Base-by-base conservation (phyloP, 2,888 invertebrate species). In the Drosophila silvestris region DNA sequence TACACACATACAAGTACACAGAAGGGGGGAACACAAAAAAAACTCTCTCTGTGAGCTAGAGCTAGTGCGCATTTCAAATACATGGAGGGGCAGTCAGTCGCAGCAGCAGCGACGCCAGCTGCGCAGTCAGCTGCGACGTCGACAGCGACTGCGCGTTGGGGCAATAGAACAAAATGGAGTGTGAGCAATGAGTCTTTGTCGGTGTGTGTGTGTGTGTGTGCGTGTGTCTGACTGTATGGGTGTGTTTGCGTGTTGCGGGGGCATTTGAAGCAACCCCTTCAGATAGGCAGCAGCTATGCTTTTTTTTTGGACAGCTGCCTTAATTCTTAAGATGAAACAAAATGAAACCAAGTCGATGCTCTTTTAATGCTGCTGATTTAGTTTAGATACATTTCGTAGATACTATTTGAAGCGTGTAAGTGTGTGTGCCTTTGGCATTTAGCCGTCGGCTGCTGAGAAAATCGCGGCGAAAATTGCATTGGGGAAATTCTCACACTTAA, bases 1-100 rank as follows among this genome's bases (percentile, higher is more conserved):
- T 35, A 52, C 70, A 59, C 78, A 70, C 63, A 70, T 30, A 63
- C 62, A 53, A 52, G 56, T 54, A 71, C 59, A 41, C 56, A 16
- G n/a, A n/a, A 52, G 59, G 71, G 71, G 70, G 77, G 61, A 67
- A 64, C 50, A 63, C 53, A 63, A 70, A 73, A 73, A 59, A 35
- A 39, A 66, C 65, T 62, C 83, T 83, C 80, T 77, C 71, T 65
- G 77, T 85, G 83, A 81, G 82, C 83, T 86, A 86, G 85, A 86
- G 90, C 84, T 91, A 90, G 91, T 91, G 91, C 92, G 91, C 92
- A 91, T 89, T 92, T 90, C 90, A 90, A 91, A 91, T 85, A 75
- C 74, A 85, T 83, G 88, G 85, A 83, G 90, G 85, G 82, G 85
- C 89, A 77, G 50, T 32, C 54, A 58, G 41, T 50, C 51, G 32